Conservation (phyloP, 2,888 invertebrate species). For the Limnephilus marmoratus region DNA sequence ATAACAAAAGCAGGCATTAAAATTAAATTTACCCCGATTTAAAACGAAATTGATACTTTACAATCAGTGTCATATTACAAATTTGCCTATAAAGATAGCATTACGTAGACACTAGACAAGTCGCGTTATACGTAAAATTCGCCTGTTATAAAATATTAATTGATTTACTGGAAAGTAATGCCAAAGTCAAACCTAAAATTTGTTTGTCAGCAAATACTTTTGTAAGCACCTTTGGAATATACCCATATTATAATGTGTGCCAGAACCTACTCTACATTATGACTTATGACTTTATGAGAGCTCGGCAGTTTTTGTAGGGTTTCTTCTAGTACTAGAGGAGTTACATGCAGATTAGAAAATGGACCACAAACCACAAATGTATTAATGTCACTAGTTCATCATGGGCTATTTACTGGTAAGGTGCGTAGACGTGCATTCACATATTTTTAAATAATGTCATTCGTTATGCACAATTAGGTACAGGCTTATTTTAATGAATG, state of each 20-base stretch:
- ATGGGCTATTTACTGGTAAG: too few relatives aligned
- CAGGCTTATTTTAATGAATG: too few relatives aligned
- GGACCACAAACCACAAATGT: background rate
- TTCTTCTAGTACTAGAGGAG: background rate
- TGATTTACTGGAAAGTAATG: too few relatives aligned
- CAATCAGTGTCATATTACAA: background rate
- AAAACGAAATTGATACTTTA: background rate
- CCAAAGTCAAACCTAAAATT: too few relatives aligned
- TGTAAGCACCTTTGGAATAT: background rate
- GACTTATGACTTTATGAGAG: background rate
- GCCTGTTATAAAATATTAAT: too few relatives aligned
- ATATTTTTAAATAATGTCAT: too few relatives aligned
- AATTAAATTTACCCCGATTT: too few relatives aligned
- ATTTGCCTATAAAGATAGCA: background rate
- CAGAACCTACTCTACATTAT: background rate
- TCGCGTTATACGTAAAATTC: too few relatives aligned
- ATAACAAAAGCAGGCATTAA: too few relatives aligned
- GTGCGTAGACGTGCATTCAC: too few relatives aligned
- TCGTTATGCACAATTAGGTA: too few relatives aligned
- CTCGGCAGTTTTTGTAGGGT: background rate
- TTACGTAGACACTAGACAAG: background rate
- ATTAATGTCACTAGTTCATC: too few relatives aligned
- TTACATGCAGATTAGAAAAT: background rate
- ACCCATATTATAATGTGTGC: background rate
- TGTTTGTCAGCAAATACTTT: background rate